phyloP scores from a whole-genome alignment of 2,113 vertebrate genomes.

The Dicaeum eximium region DNA sequence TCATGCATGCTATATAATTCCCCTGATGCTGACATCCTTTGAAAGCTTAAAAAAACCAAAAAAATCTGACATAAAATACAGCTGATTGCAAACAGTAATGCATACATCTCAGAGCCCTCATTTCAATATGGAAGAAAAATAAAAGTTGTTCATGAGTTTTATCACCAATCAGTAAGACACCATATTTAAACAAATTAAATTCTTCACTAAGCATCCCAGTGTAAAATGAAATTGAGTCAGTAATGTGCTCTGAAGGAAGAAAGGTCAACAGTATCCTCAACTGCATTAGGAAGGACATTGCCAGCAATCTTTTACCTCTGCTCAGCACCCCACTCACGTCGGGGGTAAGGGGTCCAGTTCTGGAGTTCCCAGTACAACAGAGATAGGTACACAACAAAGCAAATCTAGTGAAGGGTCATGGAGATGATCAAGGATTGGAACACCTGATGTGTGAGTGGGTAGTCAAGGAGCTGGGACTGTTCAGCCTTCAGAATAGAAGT shows the following conservation, averaged over 20 bases:
- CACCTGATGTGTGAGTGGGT: neutral
- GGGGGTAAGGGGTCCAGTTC: neutral
- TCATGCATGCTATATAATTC: neutral
- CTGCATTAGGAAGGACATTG: neutral
- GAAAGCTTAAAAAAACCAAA: neutral
- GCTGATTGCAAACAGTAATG: neutral
- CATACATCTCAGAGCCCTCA: neutral
- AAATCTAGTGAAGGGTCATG: neutral
- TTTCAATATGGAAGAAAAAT: neutral
- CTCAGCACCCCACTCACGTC: neutral
- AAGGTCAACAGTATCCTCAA: neutral
- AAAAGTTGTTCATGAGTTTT: neutral
- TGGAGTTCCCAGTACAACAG: neutral
- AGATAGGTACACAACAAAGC: rapidly evolving
- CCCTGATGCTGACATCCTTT: neutral
- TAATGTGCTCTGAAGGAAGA: neutral
- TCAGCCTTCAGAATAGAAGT: neutral
- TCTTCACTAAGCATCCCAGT: neutral
- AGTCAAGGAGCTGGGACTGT: neutral
- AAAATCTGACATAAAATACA: neutral
- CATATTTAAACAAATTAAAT: neutral
- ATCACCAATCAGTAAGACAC: neutral
- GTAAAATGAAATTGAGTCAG: neutral
- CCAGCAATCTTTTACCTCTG: neutral
- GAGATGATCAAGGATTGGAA: neutral